Base-by-base conservation (phyloP, 1,140 invertebrate species). In the Plodia interpunctella region DNA sequence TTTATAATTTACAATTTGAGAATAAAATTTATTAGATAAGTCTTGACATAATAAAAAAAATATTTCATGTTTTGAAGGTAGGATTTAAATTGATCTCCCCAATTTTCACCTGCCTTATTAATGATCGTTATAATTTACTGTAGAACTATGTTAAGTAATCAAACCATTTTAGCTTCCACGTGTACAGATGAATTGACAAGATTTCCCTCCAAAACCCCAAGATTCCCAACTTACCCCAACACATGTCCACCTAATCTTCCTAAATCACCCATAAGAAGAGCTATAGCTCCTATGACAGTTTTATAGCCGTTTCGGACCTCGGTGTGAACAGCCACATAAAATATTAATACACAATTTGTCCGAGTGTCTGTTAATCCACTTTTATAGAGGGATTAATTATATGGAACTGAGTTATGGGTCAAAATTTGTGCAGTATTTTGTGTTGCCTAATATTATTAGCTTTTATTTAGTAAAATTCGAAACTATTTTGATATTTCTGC, bases 281-380 rank as follows among this genome's bases (percentile, higher is more conserved):
- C 63, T 86, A 76, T 79, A 72, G 53, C 49, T 62, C 19, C 74
- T 78, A 79, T 83, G 83, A 83, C 83, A 86, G 80, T 66, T 86
- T 86, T 86, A 86, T 78, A 72, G 75, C 55, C 57, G 55, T 60
- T 57, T 55, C 59, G 60, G 66, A 60, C 11, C 38, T 17, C 5
- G 70, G 78, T 80, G 80, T 74, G 79, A 79, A 76, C 76, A 57
- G 59, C 56, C 49, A 78, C 76, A 81, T 86, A 79, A 86, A 86
- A 86, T 86, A 86, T 86, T 86, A 86, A 86, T 86, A 86, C 80
- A 86, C 83, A 86, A 86, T 86, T 82, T 86, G 83, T 80, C 76
- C 80, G 70, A 83, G 79, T 82, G 76, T 72, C 70, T 70, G 76
- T 74, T 83, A 86, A 86, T 86, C 80, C 74, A 76, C 74, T 83